Base-by-base conservation (phyloP, 1,140 invertebrate genomes). In the Elysia chlorotica region DNA sequence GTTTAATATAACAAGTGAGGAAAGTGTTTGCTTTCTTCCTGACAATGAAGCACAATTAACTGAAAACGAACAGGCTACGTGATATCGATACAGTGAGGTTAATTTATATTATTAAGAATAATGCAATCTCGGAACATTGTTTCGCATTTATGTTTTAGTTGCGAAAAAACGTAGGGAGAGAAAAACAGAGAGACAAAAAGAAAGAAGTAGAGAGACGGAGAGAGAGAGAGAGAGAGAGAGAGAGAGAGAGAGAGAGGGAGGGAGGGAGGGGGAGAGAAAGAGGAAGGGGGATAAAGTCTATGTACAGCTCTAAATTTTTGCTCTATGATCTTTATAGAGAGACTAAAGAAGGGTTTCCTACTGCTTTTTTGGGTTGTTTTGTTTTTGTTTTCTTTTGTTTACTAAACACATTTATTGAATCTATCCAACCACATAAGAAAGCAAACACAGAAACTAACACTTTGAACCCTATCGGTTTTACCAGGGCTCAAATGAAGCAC, bases 101-200 rank as follows among this genome's bases (percentile, higher is more conserved):
- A n/a, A n/a, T 14, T 48, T 48, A 10, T 14, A 14, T 10, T 48
- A 14, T 48, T n/a, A 48, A 48, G n/a, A 14, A 14, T 48, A 48
- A 48, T 48, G 41, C 41, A n/a, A 48, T 48, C 41, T 48, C n/a
- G n/a, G 41, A n/a, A 48, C 41, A 48, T 48, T 48, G 41, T 48
- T 14, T 48, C 41, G n/a, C 54, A 4, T 6, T 23, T 10, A 57
- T 23, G 30, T 57, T 10, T 25, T 57, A 6, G 5, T 23, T 57
- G 30, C 54, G 30, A 28, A 57, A n/a, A 57, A 28, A 57, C 54
- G 30, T n/a, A 57, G n/a, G 30, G 54, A 57, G n/a, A 57, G 54
- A 57, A n/a, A 57, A 28, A 57, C 54, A 57, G 54, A 57, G n/a
- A 57, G 54, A 57, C 54, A 57, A 28, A 57, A n/a, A 57, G 54